Conservation (phyloP, 2,113 vertebrate species). For the Nycticryphes semicollaris region DNA sequence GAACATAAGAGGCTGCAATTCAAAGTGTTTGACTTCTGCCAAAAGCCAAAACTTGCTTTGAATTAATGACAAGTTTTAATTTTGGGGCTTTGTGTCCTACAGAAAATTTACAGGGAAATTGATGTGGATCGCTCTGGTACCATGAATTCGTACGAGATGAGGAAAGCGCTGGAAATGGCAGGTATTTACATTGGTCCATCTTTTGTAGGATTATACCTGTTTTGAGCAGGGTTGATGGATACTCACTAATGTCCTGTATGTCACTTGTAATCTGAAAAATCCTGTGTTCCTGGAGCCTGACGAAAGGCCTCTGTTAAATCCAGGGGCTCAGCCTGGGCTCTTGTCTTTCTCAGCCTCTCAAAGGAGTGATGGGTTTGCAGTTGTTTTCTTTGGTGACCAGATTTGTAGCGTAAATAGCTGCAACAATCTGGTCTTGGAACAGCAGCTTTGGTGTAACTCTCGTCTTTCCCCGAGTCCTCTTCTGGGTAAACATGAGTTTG, state of each 20-base stretch:
- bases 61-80: background rate
- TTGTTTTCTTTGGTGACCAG: background rate
- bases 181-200: slow-evolving; percentile 43
- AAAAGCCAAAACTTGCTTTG: background rate
- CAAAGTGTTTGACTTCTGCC: background rate
- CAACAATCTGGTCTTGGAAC: background rate
- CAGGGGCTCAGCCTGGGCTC: background rate
- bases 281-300: background rate
- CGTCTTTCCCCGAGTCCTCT: background rate
- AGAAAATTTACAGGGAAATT: slow-evolving; percentile 81
- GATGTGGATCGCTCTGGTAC: slow-evolving; percentile 79
- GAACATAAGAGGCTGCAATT: background rate
- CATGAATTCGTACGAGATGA: slow-evolving; percentile 82
- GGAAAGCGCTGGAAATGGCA: slow-evolving; percentile 75
- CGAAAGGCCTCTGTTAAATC: background rate
- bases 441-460: background rate
- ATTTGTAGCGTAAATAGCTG: background rate
- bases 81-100: background rate
- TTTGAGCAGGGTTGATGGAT: background rate
- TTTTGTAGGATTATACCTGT: background rate
- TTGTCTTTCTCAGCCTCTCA: background rate
- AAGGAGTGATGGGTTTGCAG: background rate
- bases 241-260: background rate
- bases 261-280: background rate
- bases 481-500: background rate